phyloP scores from a whole-genome alignment of 2,888 invertebrate species.

The Atethmia centrago region DNA sequence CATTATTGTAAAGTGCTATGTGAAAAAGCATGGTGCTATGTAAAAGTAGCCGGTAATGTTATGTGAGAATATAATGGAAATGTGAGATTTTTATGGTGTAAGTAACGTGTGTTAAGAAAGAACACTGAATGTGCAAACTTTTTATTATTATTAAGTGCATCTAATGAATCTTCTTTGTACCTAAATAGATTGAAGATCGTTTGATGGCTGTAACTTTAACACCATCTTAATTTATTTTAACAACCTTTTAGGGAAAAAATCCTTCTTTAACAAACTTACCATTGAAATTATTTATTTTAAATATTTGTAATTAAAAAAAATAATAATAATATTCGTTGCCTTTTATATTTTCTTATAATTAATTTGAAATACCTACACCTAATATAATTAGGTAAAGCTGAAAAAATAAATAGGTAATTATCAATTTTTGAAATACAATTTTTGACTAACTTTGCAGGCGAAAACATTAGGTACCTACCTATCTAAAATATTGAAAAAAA shows the following conservation, averaged over 20 bases:
- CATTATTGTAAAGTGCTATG: conserved; percentile 14
- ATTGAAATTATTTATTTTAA: background rate
- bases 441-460: background rate
- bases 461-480: background rate
- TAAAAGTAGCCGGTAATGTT: conserved; percentile 53
- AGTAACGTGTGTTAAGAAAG: conserved; percentile 58
- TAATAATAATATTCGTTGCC: too few species aligned
- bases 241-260: background rate
- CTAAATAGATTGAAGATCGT: conserved; percentile 19
- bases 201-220: conserved; percentile 13
- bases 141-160: conserved; percentile 44
- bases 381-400: too few species aligned
- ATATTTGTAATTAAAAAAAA: too few species aligned
- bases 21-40: conserved; percentile 20
- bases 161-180: conserved; percentile 39
- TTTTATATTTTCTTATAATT: too few species aligned
- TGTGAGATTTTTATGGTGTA: conserved; percentile 61
- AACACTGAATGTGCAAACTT: conserved; percentile 55
- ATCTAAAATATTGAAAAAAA: background rate
- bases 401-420: too few species aligned
- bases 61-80: conserved; percentile 60
- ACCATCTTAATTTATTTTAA: background rate
- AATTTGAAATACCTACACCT: too few species aligned
- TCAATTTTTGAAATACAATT: too few species aligned
- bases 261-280: background rate